A percentile compares a stretch with the other conserved stretches of the same genome.
These are phyloP conservation scores for Allygus modestus DNA, from an alignment of 2,888 invertebrate genomes.

Conservation along the genomic window DNA sequence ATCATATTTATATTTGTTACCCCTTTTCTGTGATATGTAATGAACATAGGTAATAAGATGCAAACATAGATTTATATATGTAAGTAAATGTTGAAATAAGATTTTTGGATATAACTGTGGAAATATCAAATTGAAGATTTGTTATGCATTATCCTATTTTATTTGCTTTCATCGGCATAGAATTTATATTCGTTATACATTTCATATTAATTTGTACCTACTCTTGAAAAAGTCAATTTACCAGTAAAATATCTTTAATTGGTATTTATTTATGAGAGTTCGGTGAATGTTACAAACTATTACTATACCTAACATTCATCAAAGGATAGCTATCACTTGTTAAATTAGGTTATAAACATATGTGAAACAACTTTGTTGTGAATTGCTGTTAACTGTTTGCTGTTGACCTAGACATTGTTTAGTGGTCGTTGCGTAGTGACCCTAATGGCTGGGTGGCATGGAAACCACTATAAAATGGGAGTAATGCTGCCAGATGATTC, in stretches of 20 bases:
- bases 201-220: background rate
- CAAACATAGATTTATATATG: background rate
- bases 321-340: background rate
- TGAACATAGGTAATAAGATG: background rate
- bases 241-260: background rate
- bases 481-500: background rate
- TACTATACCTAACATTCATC: background rate
- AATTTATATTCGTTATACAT: background rate
- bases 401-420: conserved; percentile 20
- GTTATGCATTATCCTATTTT: background rate
- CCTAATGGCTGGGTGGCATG: background rate
- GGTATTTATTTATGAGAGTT: no score
- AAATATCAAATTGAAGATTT: background rate
- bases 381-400: conserved; percentile 31
- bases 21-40: conserved; percentile 29
- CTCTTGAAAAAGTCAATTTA: background rate
- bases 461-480: background rate
- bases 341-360: background rate
- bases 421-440: conserved; percentile 30
- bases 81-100: background rate
- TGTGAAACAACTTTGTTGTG: background rate
- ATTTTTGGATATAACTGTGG: background rate
- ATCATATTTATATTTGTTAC: conserved; percentile 2
- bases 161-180: background rate
- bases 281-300: no score